phyloP scores from a whole-genome alignment of 2,797 vertebrate genomes.

The Myotis pilosus region DNA sequence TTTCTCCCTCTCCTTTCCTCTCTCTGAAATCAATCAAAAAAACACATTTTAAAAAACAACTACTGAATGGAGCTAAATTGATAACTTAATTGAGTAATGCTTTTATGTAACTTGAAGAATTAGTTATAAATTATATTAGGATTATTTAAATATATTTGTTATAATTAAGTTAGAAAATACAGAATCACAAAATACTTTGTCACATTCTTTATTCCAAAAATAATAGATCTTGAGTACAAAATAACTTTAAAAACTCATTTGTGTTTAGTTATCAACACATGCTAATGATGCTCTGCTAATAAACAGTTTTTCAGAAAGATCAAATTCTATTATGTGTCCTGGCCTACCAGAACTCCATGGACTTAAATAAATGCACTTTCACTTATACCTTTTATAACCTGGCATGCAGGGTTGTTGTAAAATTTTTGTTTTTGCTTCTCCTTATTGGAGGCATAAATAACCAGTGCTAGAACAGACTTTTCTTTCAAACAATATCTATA shows the following conservation, averaged over 20 bases:
- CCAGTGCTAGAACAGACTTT: neutral
- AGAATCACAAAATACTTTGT: neutral
- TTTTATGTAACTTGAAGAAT: neutral
- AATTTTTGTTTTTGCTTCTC: neutral
- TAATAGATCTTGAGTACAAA: constrained; percentile 2
- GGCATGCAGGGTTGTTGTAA: neutral
- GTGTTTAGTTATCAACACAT: neutral
- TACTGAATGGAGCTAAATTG: neutral
- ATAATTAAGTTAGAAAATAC: neutral
- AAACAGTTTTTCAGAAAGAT: constrained; percentile 16
- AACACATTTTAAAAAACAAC: neutral
- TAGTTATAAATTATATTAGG: neutral
- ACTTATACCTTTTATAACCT: neutral
- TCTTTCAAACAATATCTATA: neutral
- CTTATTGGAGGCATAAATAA: neutral
- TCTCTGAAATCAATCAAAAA: neutral
- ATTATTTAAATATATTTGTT: constrained; percentile 20
- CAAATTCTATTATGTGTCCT: neutral
- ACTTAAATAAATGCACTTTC: neutral
- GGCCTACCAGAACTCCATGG: neutral
- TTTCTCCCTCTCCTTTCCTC: neutral
- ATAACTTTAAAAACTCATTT: neutral
- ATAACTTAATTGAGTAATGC: neutral
- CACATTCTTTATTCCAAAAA: constrained; percentile 11
- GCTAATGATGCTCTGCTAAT: neutral